These are phyloP conservation scores for Scortum barcoo DNA, from an alignment of 2,113 vertebrate genomes.

Conservation along the genomic window DNA sequence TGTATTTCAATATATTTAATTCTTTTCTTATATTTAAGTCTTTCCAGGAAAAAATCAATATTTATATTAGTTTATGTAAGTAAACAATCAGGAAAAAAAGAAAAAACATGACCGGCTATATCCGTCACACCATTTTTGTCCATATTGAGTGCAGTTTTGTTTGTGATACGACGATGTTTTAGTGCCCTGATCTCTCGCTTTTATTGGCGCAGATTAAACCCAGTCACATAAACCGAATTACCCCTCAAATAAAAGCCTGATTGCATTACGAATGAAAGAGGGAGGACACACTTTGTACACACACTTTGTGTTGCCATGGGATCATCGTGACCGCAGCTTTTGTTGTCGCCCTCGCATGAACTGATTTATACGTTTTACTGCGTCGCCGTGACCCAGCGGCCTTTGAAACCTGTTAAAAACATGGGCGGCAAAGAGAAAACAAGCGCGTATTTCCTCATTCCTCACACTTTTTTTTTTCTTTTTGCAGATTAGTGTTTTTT, in stretches of 20 bases:
- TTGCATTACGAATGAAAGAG: conserved; percentile 1
- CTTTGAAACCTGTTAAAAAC: conserved; percentile 8
- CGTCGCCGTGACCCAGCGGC: background rate
- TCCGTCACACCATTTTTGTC: background rate
- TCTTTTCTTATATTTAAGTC: too few species aligned
- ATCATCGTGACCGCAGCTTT: background rate
- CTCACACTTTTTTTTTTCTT: background rate
- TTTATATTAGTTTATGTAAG: background rate
- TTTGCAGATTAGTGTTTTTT: background rate
- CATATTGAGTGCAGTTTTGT: background rate
- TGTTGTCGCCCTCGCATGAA: background rate
- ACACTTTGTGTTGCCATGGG: background rate
- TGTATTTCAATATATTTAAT: background rate
- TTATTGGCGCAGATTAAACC: conserved; percentile 3
- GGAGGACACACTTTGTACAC: background rate
- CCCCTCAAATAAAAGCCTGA: background rate
- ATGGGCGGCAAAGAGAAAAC: conserved; percentile 1
- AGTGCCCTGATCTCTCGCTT: background rate
- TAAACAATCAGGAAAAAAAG: background rate
- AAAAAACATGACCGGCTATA: background rate
- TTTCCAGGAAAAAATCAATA: background rate
- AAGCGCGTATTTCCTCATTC: conserved; percentile 32
- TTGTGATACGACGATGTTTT: background rate
- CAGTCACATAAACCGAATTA: background rate
- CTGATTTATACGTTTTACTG: conserved; percentile 11